Evolutionary conservation across 2,888 invertebrate species (phyloP), one percentile per base, ranked within the genome.

Genomic region (Mimas tiliae): DNA sequence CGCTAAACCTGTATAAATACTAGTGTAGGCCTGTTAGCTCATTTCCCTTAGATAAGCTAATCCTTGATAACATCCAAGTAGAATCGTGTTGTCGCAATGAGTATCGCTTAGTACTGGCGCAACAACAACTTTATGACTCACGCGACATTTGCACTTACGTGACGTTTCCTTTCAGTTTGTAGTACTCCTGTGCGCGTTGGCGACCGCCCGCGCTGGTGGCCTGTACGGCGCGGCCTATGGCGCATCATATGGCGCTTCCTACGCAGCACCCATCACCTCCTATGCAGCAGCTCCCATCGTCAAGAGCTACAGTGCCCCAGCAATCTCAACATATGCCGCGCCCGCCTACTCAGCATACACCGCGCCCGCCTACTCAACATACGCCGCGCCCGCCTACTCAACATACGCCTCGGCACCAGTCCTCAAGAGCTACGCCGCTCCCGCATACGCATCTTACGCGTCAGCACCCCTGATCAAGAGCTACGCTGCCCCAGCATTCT

Each of bases 161-260:
- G 38, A 66, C 68, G 65, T 74, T 71, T 71, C 72, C 66, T 87
- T 84, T 33, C 87, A 89, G 94, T 86, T 95, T 75, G 78, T 95
- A 78, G 86, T 94, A 68, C 84, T 95, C 74, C 90, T 93, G 83
- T 91, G 95, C 78, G 86, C 93, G 72, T 86, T 95, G 84, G 95
- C 94, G 66, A 89, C 91, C 63, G 94, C 93, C 74, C 93, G 89
- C 78, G 95, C 95, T 72, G 95, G 95, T 68, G 79, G 90, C 63
- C 76, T 95, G 16, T 74, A 81, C 68, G 84, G 85, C 62, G 81
- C 82, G 3, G 73, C 80, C 0, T 82, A 82, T 71, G 82, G 79
- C 69, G 89, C 78, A 27, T 67, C 73, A 33, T 94, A 70, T 83
- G 91, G 68, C 74, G 87, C 68, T 6, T 65, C 68, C 42, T 68